Base-by-base conservation (phyloP, 92 coral and sea anemone species). In the Siderastrea siderea region DNA sequence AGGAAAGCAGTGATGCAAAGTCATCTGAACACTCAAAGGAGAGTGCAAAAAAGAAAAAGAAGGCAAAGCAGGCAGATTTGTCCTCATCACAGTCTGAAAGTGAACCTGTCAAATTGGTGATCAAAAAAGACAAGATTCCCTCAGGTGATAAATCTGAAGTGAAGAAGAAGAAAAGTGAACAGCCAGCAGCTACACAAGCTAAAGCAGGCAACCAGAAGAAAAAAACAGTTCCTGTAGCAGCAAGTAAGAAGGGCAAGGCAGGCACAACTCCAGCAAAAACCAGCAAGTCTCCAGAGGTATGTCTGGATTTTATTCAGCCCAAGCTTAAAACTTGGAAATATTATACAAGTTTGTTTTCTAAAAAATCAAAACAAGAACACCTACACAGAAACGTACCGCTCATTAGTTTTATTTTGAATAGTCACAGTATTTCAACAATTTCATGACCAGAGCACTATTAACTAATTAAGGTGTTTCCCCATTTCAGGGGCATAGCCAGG, bases 51-150 rank as follows among this genome's bases (percentile, higher is more conserved):
- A 89, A 81, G 78, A 74, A 76, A 78, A 88, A 94, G 93, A 89
- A 87, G 70, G 59, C 87, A 83, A 76, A 79, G 53, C 82, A 76
- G 51, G 86, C 77, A 48, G 69, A n/a, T 51, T 84, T 51, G 14
- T 58, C 84, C 0, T 84, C 74, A 49, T 60, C 74, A 47, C 87
- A 84, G 7, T 75, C 79, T 57, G 93, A 90, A 66, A 58, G 86
- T 77, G 83, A 90, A 81, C 98, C 83, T 75, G 96, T 96, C 38
- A 96, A 95, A 80, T 80, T 96, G n/a, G 94, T 95, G 61, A 96
- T 96, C 50, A 96, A 96, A 54, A 96, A 95, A 77, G 88, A 79
- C 54, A 91, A 94, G 74, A 52, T 81, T 81, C 77, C 86, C 0
- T 43, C 80, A 13, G 54, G 68, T 4, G 26, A 55, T 48, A 74